Evolutionary conservation across 2,113 vertebrate species (phyloP).

Genomic region (Mola mola): DNA sequence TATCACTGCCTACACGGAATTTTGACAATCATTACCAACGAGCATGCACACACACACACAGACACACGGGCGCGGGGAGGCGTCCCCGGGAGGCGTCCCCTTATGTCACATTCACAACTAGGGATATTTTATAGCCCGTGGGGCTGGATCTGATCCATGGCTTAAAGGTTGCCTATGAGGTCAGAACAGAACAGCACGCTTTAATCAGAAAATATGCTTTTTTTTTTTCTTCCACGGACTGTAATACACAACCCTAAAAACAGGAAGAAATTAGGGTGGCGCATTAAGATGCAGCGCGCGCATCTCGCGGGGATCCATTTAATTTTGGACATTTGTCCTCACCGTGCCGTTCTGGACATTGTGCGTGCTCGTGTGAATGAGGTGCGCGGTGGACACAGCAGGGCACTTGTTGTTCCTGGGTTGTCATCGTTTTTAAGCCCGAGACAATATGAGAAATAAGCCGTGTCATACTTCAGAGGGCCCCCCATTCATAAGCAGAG

Average conservation of each 20-base stretch:
- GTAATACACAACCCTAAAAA: constrained; percentile 34
- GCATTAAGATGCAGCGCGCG: constrained; percentile 44
- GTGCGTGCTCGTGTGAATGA: constrained; percentile 29
- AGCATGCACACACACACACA: background rate
- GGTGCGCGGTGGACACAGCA: constrained; percentile 33
- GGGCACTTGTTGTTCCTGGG: constrained; percentile 65
- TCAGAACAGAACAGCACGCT: constrained; percentile 78
- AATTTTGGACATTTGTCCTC: constrained; percentile 59
- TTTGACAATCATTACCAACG: constrained; percentile 25
- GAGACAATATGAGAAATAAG: constrained; percentile 70
- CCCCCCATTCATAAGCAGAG: constrained; percentile 49
- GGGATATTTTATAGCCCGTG: constrained; percentile 76
- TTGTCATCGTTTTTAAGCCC: constrained; percentile 62
- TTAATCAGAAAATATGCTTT: constrained; percentile 76
- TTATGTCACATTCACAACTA: constrained; percentile 75
- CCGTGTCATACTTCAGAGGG: constrained; percentile 71
- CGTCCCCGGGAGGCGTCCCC: constrained; percentile 58
- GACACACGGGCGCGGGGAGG: constrained; percentile 18
- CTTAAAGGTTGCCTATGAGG: constrained; percentile 82
- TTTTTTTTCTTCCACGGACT: constrained; percentile 48
- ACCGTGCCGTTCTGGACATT: constrained; percentile 48
- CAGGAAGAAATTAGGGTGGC: constrained; percentile 44
- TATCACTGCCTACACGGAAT: constrained; percentile 17
- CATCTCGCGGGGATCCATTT: constrained; percentile 54
- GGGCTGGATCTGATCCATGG: constrained; percentile 82